Evolutionary conservation across 2,113 vertebrate genomes (phyloP), one percentile per base, ranked within the genome.

Genomic region (Chaetorhynchus papuensis): DNA sequence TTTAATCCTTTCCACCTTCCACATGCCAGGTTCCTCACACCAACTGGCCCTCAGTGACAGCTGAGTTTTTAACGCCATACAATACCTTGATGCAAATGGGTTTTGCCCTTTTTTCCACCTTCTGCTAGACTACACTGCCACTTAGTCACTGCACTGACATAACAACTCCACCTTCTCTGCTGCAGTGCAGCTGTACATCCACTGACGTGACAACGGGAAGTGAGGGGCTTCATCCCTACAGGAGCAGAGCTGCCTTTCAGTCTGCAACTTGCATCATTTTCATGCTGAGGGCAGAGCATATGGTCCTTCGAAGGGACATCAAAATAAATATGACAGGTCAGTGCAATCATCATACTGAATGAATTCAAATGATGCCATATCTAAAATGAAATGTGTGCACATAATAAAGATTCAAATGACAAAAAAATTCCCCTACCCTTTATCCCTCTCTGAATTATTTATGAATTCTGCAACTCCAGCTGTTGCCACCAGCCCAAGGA

Each of bases 301-400:
- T 96, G 93, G 94, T 96, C 91, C 82, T 96, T 93, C 44, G 6
- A 94, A 96, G 80, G 88, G 91, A 95, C 76, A 89, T 95, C 96
- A 93, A 89, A 93, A 96, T 93, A 96, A 96, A 93, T 97, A 91
- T 65, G 94, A 96, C 95, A 96, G 94, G 97, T 94, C 93, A 96
- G 87, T 88, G 84, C 90, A 93, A 87, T 81, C 90, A 96, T 89
- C 87, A 68, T 54, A 80, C 89, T 3, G 41, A 97, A 95, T 83
- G 90, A 96, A 97, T 95, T 91, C 93, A 93, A 96, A 94, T 57
- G 66, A 93, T 96, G 94, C 81, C 49, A 19, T 94, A 90, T 78
- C 86, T 90, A 66, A 94, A 96, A 85, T 63, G 84, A 95, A 96
- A 95, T 65, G 84, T 88, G 93, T 42, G 87, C 84, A 84, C 74